Base-by-base conservation (phyloP, 2,888 invertebrate genomes). In the Drosophila paranaensis region DNA sequence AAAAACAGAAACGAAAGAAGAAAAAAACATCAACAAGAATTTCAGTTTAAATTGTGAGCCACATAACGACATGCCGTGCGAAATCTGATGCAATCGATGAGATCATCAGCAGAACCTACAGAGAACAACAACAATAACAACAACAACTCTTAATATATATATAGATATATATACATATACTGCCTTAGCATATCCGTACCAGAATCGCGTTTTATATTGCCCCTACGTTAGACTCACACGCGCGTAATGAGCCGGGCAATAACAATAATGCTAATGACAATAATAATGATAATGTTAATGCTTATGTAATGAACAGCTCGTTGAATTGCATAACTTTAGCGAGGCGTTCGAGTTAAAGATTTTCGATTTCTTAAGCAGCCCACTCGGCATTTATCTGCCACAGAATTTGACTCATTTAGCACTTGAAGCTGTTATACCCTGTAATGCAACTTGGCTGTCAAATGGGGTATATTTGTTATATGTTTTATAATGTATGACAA, bases 51-150 rank as follows among this genome's bases (percentile, higher is more conserved):
- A 81, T 84, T 81, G 79, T 69, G 75, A 66, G 79, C 81, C 85
- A 87, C 81, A 81, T 87, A 82, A 82, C 88, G 77, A 88, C 80
- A 82, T 77, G 83, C 86, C 82, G 82, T 88, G 83, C 89, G 87
- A 84, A 84, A 82, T 81, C 79, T 90, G 91, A 89, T 88, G 91
- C 89, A 90, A 90, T 88, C 89, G 89, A 89, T 89, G 91, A 89
- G 89, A 82, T 89, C 89, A 89, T 89, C 89, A 16, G 46, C 56
- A 30, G 79, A 77, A 77, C 76, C 76, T 66, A 70, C 82, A 71
- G 60, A 51, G 43, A 37, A 75, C 60, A 67, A 50, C 25, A 69
- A 45, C 55, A 55, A 53, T 53, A 45, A 53, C n/a, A 37, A 61
- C 35, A 61, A 60, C 61, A n/a, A n/a, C n/a, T n/a, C n/a, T n/a